A percentile compares a stretch with the other conserved stretches of the same genome.
phyloP scores from a whole-genome alignment of 1,140 invertebrate genomes.

The Oncopodura yosiiana region DNA sequence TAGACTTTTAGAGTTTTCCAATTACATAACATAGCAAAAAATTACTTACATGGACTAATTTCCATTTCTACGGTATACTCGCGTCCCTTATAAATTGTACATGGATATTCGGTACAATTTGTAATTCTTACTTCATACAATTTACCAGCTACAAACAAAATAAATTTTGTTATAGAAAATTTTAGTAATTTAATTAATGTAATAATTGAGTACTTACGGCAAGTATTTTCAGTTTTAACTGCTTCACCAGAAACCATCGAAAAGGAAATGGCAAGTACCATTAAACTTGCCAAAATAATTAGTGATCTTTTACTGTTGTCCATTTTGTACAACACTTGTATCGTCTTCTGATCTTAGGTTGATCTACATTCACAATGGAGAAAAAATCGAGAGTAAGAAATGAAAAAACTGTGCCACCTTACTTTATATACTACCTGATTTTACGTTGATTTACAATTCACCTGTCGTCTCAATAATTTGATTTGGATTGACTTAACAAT shows the following conservation, averaged over 20 bases:
- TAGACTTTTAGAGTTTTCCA: background rate
- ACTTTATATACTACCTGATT: too few relatives aligned
- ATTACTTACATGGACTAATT: background rate
- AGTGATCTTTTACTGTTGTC: too few relatives aligned
- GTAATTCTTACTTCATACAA: conserved; percentile 6
- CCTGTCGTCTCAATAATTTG: too few relatives aligned
- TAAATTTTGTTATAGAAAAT: too few relatives aligned
- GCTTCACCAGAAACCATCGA: background rate
- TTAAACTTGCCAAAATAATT: background rate
- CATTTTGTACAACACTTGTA: too few relatives aligned
- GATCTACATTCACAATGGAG: too few relatives aligned
- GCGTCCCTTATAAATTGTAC: conserved; percentile 3
- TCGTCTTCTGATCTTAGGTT: too few relatives aligned
- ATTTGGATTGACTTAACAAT: too few relatives aligned
- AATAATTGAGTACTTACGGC: conserved; percentile 1
- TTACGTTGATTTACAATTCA: too few relatives aligned
- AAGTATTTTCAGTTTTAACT: conserved; percentile 4
- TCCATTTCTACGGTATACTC: conserved; percentile 11
- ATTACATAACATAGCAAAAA: background rate
- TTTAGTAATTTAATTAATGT: background rate
- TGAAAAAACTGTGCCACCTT: too few relatives aligned
- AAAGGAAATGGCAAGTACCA: too few relatives aligned
- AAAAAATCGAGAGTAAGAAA: too few relatives aligned
- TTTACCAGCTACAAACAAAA: background rate
- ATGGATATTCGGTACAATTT: conserved; percentile 1